Percentiles rank a stretch among this genome's conserved stretches.
These are phyloP conservation scores for Tuta absoluta DNA, from an alignment of 2,888 invertebrate genomes.

Conservation along the genomic window DNA sequence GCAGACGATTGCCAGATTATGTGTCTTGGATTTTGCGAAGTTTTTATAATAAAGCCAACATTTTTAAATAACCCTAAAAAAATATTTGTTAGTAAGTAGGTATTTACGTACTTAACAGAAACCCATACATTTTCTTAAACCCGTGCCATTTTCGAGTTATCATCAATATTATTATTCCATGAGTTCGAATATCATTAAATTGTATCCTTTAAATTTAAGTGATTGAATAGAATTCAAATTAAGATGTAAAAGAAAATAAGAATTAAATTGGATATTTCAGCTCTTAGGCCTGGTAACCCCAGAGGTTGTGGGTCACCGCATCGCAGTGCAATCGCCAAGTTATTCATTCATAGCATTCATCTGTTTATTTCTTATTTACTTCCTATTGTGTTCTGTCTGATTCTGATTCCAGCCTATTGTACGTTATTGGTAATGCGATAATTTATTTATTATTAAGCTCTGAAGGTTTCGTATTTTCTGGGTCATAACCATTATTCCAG, in stretches of 20 bases:
- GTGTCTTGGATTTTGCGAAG: neutral
- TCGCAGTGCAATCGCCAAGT: slow-evolving; percentile 13
- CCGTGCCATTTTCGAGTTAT: too few species aligned
- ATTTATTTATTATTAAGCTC: neutral
- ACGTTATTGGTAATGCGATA: neutral
- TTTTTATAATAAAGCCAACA: too few species aligned
- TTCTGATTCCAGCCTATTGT: neutral
- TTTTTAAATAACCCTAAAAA: too few species aligned
- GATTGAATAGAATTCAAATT: too few species aligned
- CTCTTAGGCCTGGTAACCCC: neutral
- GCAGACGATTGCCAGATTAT: neutral
- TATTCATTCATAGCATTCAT: neutral
- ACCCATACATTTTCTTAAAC: too few species aligned
- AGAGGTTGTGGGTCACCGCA: neutral
- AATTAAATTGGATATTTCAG: neutral
- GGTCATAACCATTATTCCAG: neutral
- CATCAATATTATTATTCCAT: too few species aligned
- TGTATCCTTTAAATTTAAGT: too few species aligned
- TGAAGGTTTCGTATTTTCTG: neutral
- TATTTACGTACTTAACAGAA: too few species aligned
- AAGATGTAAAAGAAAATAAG: too few species aligned
- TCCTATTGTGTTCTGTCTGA: slow-evolving; percentile 11
- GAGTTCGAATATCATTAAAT: too few species aligned
- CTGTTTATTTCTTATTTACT: slow-evolving; percentile 2
- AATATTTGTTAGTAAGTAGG: too few species aligned